Evolutionary conservation across 2,888 invertebrate species (phyloP), one percentile per base, ranked within the genome.

Genomic region (Heliconius erato): DNA sequence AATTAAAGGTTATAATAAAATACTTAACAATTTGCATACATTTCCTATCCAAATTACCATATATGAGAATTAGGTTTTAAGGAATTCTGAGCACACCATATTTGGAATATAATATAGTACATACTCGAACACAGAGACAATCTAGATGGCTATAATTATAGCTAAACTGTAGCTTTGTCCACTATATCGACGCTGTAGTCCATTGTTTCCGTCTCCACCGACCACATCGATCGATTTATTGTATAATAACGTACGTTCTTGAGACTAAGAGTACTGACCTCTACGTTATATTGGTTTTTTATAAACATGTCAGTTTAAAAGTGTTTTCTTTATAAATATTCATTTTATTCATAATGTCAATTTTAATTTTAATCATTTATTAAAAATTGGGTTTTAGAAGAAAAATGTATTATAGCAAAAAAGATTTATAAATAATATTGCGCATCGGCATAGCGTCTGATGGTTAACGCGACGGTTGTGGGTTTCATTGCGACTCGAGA

Each of bases 111-210:
- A 83, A 82, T 83, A 74, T 69, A 67, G 28, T 67, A 28, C 28
- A 16, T 67, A 67, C 28, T 80, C 65, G 59, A 79, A 84, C 83
- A 92, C 91, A 92, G 91, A 91, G 91, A 92, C 91, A 89, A 87
- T 84, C 88, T 89, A 92, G 94, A 94, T 93, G 94, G 92, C 92
- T 91, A 92, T 93, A 91, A 89, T 91, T 91, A 91, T 92, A 90
- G 92, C 91, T 93, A 91, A 91, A 89, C 91, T 91, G 91, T 89
- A 92, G 89, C 92, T 95, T 95, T 95, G 95, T 95, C 95, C 95
- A 95, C 95, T 95, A 95, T 95, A 92, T 93, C 88, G 91, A 91
- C 92, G 92, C 91, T 92, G 92, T 92, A 86, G 89, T 84, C 94
- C 91, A 95, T 95, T 95, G 95, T 95, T 95, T 89, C 88, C 87